These are phyloP conservation scores for Mamestra brassicae DNA, from an alignment of 2,888 invertebrate species.

Conservation along the genomic window DNA sequence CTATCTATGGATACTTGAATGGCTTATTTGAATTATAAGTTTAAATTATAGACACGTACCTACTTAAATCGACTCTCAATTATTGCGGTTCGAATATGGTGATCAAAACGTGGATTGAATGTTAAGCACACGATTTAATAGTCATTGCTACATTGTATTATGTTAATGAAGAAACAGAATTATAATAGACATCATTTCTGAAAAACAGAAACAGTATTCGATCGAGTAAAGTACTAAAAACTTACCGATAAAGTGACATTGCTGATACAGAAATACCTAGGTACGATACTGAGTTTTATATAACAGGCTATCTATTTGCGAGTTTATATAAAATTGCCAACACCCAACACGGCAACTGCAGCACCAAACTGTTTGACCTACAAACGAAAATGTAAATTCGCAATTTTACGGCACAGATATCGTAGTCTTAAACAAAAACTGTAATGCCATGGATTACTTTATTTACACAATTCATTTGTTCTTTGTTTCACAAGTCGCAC, in stretches of 20 bases:
- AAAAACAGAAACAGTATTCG: background rate
- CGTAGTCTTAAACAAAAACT: constrained; percentile 45
- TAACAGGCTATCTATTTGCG: background rate
- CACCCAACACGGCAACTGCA: background rate
- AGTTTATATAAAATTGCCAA: constrained; percentile 5
- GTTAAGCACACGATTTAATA: background rate
- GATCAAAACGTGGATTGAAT: constrained; percentile 21
- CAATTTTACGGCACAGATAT: constrained; percentile 50
- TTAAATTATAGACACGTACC: constrained; percentile 10
- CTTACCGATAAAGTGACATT: background rate
- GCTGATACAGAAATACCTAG: background rate
- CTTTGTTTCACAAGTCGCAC: constrained; percentile 59
- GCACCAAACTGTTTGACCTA: constrained; percentile 46
- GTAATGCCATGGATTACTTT: constrained; percentile 42
- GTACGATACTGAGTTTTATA: background rate
- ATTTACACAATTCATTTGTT: constrained; percentile 64
- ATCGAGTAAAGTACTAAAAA: background rate
- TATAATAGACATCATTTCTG: background rate
- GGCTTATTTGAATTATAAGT: background rate
- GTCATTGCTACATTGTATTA: background rate
- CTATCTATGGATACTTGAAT: background rate
- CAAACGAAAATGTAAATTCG: constrained; percentile 28
- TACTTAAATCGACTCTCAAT: constrained; percentile 34
- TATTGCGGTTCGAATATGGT: constrained; percentile 15
- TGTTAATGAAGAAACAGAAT: background rate